Percentiles rank a stretch among this genome's conserved stretches.
These are phyloP conservation scores for Pseudomugil tenellus DNA, from an alignment of 2,797 vertebrate species.

Conservation along the genomic window DNA sequence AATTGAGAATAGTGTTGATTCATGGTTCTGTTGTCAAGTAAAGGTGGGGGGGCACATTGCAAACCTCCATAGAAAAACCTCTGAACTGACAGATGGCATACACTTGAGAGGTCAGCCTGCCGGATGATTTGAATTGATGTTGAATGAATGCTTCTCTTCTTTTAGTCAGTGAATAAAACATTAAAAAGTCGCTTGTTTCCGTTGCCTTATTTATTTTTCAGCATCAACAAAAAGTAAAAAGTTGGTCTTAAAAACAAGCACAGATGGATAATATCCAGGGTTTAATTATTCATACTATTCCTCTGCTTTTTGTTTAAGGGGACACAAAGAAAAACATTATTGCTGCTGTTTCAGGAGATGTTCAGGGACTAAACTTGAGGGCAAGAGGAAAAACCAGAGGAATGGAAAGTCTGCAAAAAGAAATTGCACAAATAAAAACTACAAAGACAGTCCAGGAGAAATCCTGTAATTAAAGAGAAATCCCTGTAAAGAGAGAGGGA, in stretches of 20 bases:
- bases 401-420: not conserved
- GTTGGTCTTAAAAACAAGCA: not conserved
- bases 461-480: not conserved
- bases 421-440: not conserved
- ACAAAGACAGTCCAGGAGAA: not conserved
- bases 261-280: not conserved
- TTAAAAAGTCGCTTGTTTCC: conserved; percentile 62
- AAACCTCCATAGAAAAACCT: conserved; percentile 58
- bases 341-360: not conserved
- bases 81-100: conserved; percentile 87
- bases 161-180: conserved; percentile 99
- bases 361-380: not conserved
- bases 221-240: not conserved
- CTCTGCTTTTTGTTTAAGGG: not conserved
- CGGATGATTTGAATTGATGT: conserved; percentile 95
- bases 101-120: conserved; percentile 86
- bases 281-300: not conserved
- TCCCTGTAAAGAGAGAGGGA: not conserved
- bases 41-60: conserved; percentile 24
- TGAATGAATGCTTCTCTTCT: conserved; percentile 99
- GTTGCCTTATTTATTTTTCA: conserved; percentile 1
- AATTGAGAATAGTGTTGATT: conserved; percentile 88
- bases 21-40: conserved; percentile 70
- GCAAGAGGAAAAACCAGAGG: not conserved
- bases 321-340: not conserved